Base-by-base conservation (phyloP, 1,140 invertebrate species). In the Mactra quadrangularis region DNA sequence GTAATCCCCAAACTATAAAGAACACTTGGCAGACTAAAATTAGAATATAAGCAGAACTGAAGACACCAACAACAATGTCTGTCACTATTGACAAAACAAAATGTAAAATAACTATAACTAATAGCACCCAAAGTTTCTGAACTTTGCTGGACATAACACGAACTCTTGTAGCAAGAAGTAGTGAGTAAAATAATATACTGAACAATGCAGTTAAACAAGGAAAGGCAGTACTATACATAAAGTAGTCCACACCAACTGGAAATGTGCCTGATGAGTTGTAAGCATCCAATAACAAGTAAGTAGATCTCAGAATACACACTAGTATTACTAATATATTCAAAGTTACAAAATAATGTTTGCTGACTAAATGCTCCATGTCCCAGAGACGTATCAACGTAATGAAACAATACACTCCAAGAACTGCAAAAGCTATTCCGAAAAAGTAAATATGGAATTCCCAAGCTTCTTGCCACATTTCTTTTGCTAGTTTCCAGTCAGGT, bases 391-490 rank as follows among this genome's bases (percentile, higher is more conserved):
- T 33, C 25, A 92, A 62, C 75, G 86, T 89, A 11, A 90, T 72
- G 35, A 97, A 95, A 0, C 96, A 97, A 90, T 96, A 97, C 1
- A 97, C 93, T 0, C 96, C 96, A 84, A 98, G 92, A 9, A 97
- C 92, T 0, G 96, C 96, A 89, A 97, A 98, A 86, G 97, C 94
- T 13, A 96, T 95, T 0, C 96, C 97, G 0, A 96, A 96, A 15
- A 96, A 91, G 93, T 98, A 98, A 0, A 98, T 96, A 89, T 98
- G 97, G 15, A 98, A 94, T 85, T 97, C 96, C 97, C 97, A 98
- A 1, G 96, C 96, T 85, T 97, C 95, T 0, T 95, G 95, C 96
- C 91, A 92, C 29, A 82, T 53, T 38, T 60, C 31, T 81, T 89
- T 90, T 17, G 90, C 91, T 9, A 79, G 29, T 31, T 87, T 82